Evolutionary conservation across 2,797 vertebrate species (phyloP).

Genomic region (Coendou prehensilis): DNA sequence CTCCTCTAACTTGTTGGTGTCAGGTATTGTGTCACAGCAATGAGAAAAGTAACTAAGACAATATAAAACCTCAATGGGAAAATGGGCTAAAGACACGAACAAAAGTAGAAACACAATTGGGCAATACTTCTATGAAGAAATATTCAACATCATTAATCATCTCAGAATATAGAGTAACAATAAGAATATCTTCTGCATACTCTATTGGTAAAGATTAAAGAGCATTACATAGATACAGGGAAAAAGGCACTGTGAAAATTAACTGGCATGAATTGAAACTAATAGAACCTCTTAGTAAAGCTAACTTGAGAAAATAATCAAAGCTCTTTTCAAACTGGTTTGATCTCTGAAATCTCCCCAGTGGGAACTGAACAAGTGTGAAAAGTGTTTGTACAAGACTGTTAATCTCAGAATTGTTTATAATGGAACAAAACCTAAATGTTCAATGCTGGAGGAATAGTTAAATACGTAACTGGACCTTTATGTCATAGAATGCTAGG

Average conservation of each 20-base stretch:
- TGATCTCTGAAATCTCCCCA: background rate
- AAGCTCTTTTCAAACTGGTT: background rate
- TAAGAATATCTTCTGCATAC: background rate
- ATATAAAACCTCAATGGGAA: background rate
- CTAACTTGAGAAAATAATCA: conserved; percentile 50
- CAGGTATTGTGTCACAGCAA: background rate
- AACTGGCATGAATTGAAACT: background rate
- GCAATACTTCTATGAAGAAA: background rate
- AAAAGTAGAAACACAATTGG: conserved; percentile 46
- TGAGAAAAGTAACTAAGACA: background rate
- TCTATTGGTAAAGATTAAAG: conserved; percentile 1
- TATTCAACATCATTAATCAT: conserved; percentile 6
- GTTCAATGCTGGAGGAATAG: background rate
- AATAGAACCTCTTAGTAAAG: background rate
- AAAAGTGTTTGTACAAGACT: conserved; percentile 10
- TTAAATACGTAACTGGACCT: background rate
- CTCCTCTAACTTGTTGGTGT: background rate
- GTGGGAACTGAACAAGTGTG: background rate
- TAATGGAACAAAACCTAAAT: conserved; percentile 54
- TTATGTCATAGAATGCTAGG: background rate
- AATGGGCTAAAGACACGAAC: background rate
- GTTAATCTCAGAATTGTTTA: conserved; percentile 13
- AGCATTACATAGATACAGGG: background rate
- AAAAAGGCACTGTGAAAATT: background rate
- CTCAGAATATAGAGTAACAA: conserved; percentile 14